Evolutionary conservation across 2,113 vertebrate species (phyloP), one percentile per base, ranked within the genome.

Genomic region (Phrynosoma platyrhinos): DNA sequence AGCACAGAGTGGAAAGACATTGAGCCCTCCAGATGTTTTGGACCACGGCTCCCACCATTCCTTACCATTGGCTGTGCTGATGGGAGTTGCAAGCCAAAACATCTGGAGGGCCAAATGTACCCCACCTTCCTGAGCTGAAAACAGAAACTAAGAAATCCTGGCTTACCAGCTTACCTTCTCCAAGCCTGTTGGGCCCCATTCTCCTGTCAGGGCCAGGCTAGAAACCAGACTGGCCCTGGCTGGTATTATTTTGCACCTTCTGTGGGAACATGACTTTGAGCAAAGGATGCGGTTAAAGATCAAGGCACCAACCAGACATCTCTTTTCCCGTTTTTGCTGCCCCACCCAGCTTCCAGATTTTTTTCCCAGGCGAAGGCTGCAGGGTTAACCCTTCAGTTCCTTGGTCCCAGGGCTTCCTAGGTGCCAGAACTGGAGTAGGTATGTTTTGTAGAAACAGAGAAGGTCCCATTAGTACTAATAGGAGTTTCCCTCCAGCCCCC

Each of bases 281-380:
- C 81, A 5, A 69, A 88, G 87, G 87, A 88, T 88, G 87, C 7
- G 47, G 81, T 88, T 78, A 42, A 55, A 55, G 74, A 83, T 88
- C 87, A 88, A 83, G 72, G 72, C 42, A 77, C 58, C 58, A 68
- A 40, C 82, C 74, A 77, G 58, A 66, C 71, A 68, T 78, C 87
- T 69, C 72, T 2, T 18, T 47, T 87, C 53, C 66, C 18, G 27
- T 36, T 74, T 82, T 47, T 78, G 72, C 87, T 69, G 81, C 87
- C 81, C n/a, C 74, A 77, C 87, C 87, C 81, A 68, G 72, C 72
- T 62, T 83, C 42, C 55, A 76, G 72, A 69, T 55, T 53, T 77
- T 62, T 86, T 88, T 83, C 81, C 87, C 80, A 88, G 87, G 72
- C 53, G 18, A 10, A 40, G 32, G 72, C 27, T 42, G 55, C 68